These are phyloP conservation scores for Zeuzera pyrina DNA, from an alignment of 2,888 invertebrate genomes.

Conservation along the genomic window DNA sequence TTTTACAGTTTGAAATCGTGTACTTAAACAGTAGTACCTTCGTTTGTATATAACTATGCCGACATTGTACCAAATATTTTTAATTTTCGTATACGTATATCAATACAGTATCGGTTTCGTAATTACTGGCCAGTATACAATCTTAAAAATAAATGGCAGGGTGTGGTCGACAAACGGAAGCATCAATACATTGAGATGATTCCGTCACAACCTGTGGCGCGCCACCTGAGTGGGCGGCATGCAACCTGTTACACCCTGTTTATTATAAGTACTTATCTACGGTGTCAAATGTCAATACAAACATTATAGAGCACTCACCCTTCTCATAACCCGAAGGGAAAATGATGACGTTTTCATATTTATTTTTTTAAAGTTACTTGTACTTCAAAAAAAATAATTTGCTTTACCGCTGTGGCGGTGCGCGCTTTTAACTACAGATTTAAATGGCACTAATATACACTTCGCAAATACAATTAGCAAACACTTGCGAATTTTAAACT, in stretches of 20 bases:
- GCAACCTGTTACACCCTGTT: constrained; percentile 41
- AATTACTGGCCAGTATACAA: too few species aligned
- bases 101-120: too few species aligned
- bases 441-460: neutral
- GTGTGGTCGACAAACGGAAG: constrained; percentile 38
- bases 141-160: constrained; percentile 31
- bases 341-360: constrained; percentile 86
- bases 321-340: constrained; percentile 83
- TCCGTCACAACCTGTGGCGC: constrained; percentile 48
- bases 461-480: constrained; percentile 14
- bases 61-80: too few species aligned
- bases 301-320: constrained; percentile 76
- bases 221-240: constrained; percentile 16
- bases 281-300: too few species aligned
- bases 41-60: too few species aligned
- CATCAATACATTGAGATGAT: constrained; percentile 24
- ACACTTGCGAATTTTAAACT: constrained; percentile 20
- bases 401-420: constrained; percentile 4
- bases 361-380: constrained; percentile 33
- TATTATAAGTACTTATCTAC: neutral
- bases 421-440: neutral
- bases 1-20: too few species aligned
- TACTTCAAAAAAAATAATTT: constrained; percentile 21
- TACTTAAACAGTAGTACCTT: too few species aligned
- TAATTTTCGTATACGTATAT: too few species aligned